Conservation (phyloP, 2,888 invertebrate species). For the Platycheirus albimanus region DNA sequence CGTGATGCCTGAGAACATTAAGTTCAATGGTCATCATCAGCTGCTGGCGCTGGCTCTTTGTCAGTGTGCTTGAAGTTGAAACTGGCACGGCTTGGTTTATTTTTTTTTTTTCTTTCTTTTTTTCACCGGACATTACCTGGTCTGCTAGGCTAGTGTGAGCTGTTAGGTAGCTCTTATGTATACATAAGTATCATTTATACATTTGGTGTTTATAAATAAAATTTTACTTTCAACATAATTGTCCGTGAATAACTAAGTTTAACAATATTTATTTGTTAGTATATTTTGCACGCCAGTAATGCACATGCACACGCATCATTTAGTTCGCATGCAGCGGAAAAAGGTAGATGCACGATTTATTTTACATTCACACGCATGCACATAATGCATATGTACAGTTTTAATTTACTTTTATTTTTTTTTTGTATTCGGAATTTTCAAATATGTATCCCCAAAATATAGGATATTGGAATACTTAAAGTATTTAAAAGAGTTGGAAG, state of each 20-base stretch:
- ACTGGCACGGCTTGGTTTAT: conserved; percentile 1
- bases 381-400: too few species aligned
- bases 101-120: not conserved
- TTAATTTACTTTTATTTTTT: too few species aligned
- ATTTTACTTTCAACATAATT: conserved; percentile 53
- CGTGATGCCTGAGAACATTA: conserved; percentile 61
- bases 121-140: conserved; percentile 28
- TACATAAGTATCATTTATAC: not conserved
- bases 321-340: not conserved
- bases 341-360: not conserved
- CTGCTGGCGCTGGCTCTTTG: conserved; percentile 14
- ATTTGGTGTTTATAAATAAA: conserved; percentile 11
- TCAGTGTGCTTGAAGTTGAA: conserved; percentile 2
- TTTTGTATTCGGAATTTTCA: too few species aligned
- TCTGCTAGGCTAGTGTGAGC: conserved; percentile 1
- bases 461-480: too few species aligned
- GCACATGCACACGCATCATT: conserved; percentile 2
- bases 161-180: not conserved
- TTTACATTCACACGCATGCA: too few species aligned
- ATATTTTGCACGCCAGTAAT: not conserved
- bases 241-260: conserved; percentile 22
- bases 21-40: conserved; percentile 64
- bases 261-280: conserved; percentile 16
- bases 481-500: too few species aligned
- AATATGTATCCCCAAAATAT: too few species aligned